Base-by-base conservation (phyloP, 2,888 invertebrate species). In the Dicyrtomina minuta region DNA sequence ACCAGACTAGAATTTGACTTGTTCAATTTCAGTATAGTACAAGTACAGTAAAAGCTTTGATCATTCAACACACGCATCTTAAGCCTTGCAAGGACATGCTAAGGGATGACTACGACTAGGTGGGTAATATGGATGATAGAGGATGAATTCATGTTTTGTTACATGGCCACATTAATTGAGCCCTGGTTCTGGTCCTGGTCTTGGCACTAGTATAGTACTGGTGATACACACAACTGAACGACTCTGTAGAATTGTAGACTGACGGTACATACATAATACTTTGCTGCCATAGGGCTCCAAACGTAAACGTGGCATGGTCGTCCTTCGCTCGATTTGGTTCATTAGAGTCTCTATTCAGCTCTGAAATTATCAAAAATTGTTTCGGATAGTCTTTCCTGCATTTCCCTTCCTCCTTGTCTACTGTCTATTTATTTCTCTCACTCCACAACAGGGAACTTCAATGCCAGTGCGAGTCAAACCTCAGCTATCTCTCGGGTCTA, bases 331-430 rank as follows among this genome's bases (percentile, higher is more conserved):
- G 72, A 74, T 74, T 71, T 74, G 74, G 70, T 74, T 74, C 74
- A 74, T 74, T 74, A 74, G 74, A 74, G 74, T 69, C 71, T 71
- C 74, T 73, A 74, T 74, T 74, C 74, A 74, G 59, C 68, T 66
- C 59, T 70, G 65, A 74, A 74, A 74, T 74, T 74, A 74, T 74
- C 74, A 72, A 74, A 74, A 74, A 74, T 74, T 74, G 74, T 74
- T 74, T 74, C 72, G 72, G 74, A 72, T 72, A 71, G 71, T 59
- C 65, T 66, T 68, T 64, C 49, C 55, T 55, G 26, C 56, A 39
- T 49, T 51, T 46, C 24, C 62, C 20, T 65, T 49, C 65, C n/a
- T 64, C 65, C 24, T 64, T 12, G 56, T 58, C 58, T 33, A 12
- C 44, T 51, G 33, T 67, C 68, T 68, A 20, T 67, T 27, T 27